A percentile compares a stretch with the other conserved stretches of the same genome.
phyloP scores from a whole-genome alignment of 2,113 vertebrate genomes.

The Pseudopodoces humilis region DNA sequence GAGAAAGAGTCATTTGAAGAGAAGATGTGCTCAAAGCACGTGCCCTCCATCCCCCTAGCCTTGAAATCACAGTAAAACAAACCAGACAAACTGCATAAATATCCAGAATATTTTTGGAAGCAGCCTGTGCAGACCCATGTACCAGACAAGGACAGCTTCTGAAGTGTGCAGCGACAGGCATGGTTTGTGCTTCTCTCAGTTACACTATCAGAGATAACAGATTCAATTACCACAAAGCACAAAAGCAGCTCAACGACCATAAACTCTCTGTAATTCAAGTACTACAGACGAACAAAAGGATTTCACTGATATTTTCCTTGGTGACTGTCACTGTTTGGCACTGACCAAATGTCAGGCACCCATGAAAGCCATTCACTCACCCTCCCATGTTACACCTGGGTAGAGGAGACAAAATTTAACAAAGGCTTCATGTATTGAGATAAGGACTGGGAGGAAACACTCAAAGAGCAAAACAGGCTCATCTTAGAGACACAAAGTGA shows the following conservation, averaged over 20 bases:
- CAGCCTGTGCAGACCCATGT: neutral
- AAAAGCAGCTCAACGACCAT: neutral
- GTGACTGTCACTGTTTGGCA: neutral
- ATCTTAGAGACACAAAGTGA: neutral
- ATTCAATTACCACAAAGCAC: neutral
- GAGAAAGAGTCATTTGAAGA: neutral
- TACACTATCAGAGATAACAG: neutral
- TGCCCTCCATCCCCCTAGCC: neutral
- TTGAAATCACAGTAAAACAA: neutral
- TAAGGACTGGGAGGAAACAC: neutral
- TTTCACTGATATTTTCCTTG: neutral
- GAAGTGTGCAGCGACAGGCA: neutral
- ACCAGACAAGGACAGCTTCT: neutral
- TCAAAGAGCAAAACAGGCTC: neutral
- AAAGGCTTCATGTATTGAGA: neutral
- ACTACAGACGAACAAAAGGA: neutral
- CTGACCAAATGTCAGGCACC: neutral
- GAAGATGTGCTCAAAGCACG: neutral
- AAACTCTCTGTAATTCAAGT: neutral
- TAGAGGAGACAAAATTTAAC: neutral
- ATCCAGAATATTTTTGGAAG: neutral
- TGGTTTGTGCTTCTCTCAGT: neutral
- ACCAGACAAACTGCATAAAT: neutral
- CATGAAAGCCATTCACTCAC: neutral
- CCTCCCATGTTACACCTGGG: neutral